Base-by-base conservation (phyloP, 1,140 invertebrate species). In the Heliconius nattereri region DNA sequence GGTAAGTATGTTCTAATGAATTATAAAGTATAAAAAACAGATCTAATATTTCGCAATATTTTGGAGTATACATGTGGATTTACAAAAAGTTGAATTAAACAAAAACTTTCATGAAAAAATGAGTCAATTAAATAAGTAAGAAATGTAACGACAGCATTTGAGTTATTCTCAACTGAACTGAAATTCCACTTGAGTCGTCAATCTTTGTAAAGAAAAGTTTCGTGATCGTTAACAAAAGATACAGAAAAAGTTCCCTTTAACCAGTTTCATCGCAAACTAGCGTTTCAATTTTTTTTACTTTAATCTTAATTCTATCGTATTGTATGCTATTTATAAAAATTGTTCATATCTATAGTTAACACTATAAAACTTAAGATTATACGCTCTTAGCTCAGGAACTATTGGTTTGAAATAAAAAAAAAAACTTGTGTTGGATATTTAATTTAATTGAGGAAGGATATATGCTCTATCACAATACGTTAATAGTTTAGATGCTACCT, bases 171-270 rank as follows among this genome's bases (percentile, higher is more conserved):
- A 66, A 26, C 26, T 66, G 60, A 66, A 66, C 60, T 66, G 13
- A 66, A 29, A 66, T 66, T 66, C 60, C 60, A 66, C 60, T 66
- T 29, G 60, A 66, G 26, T 66, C 9, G 60, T 52, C 19, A 52
- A 19, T 20, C 49, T 23, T 66, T 16, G 60, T 66, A 66, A 66
- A 66, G 60, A 16, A 66, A 66, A 66, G 26, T 66, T 66, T 29
- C 11, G 1, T 26, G 60, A 66, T 66, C 60, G 60, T 16, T 29
- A 66, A 66, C 60, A 66, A 66, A 66, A 66, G 60, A 66, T 66
- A 66, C 60, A 26, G 60, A 66, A 16, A 66, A 66, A 66, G 23
- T 66, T 66, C 60, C 23, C 60, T 66, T 66, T 66, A 26, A 66
- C 29, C 60, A 66, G 60, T 66, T 66, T 66, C 60, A 66, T 66